Base-by-base conservation (phyloP, 1,140 invertebrate species). In the Proales similis region DNA sequence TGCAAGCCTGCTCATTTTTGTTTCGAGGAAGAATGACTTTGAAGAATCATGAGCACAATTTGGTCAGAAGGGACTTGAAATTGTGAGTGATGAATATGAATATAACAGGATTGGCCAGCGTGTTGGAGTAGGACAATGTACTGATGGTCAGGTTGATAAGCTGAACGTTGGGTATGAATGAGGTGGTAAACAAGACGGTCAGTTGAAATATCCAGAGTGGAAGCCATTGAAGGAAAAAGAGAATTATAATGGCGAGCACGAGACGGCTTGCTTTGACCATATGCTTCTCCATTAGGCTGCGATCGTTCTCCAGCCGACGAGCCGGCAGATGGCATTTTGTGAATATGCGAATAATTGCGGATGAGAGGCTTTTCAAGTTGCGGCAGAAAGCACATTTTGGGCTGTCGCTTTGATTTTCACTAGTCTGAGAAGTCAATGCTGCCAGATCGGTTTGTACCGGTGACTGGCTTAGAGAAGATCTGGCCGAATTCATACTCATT, bases 171-270 rank as follows among this genome's bases (percentile, higher is more conserved):
- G 17, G 5, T 30, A 42, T 42, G 19, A 29, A 27, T 30, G 1
- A 19, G 4, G 29, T 19, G 6, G 51, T 42, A 19, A 57, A 57
- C 20, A 57, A 5, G 22, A 42, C 51, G 9, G 32, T 17, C 29
- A 57, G 45, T 43, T 57, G 51, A 24, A 57, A 42, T 4, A 42
- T 42, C 51, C 51, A 57, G 17, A 57, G 30, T 42, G 51, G 51
- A 19, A 30, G 32, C 51, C 51, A 57, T 57, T 57, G 51, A 12
- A 57, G 4, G 2, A 57, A 39, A 42, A 57, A 57, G n/a, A 42
- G 22, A 11, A 57, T 2, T 7, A 57, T 29, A 43, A 57, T 57
- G 0, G 29, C n/a, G 7, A 57, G 12, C 7, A 57, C 51, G 19
- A 57, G 36, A 57, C 19, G 9, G 4, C 39, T 57, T 2, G 51